These are phyloP conservation scores for Macropis europaea DNA, from an alignment of 2,888 invertebrate genomes.

Conservation along the genomic window DNA sequence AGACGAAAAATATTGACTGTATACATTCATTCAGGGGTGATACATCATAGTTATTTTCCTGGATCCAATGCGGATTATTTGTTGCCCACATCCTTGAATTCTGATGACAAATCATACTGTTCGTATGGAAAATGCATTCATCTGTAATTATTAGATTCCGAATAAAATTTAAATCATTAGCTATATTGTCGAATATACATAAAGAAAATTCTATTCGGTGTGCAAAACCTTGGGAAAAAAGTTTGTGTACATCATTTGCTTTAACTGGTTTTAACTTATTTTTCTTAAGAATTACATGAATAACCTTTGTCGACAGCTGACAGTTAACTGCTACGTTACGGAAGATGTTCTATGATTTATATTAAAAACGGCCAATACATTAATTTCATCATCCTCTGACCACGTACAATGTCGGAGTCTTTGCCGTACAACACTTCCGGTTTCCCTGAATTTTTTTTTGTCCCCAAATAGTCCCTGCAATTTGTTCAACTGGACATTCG, in stretches of 20 bases:
- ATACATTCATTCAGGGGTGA: too few relatives aligned
- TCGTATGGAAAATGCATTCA: background rate
- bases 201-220: background rate
- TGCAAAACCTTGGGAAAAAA: background rate
- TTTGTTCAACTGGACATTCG: too few relatives aligned
- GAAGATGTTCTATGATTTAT: background rate
- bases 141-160: background rate
- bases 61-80: background rate
- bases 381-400: background rate
- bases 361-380: background rate
- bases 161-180: background rate
- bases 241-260: background rate
- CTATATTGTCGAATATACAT: background rate
- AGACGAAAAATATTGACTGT: too few relatives aligned
- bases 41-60: too few relatives aligned
- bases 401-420: background rate
- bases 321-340: background rate
- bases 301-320: background rate
- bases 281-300: background rate
- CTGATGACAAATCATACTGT: background rate
- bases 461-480: too few relatives aligned
- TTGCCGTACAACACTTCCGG: background rate
- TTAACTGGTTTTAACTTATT: background rate
- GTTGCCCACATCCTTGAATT: background rate
- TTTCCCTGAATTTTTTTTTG: too few relatives aligned